Evolutionary conservation across 2,888 invertebrate genomes (phyloP), one percentile per base, ranked within the genome.

Genomic region (Platypus cylindrus): DNA sequence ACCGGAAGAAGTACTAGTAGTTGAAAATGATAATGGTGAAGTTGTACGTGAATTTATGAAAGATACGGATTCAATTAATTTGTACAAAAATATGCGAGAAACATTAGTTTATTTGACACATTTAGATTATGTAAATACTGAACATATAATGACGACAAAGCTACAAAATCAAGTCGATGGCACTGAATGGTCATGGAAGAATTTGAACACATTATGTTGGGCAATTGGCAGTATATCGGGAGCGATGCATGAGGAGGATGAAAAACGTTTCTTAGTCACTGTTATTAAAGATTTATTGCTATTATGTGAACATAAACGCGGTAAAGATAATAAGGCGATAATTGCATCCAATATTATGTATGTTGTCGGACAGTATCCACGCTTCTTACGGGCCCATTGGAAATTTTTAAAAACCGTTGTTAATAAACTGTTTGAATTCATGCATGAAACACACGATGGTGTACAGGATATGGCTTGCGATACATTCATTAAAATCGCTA

Each of bases 381-480:
- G 97, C 39, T 99, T 99, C 66, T 69, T 99, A 42, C 72, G 94
- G 50, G 95, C 94, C n/a, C 98, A 99, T 64, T 99, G 98, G 98
- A 91, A 94, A 60, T 99, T 99, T 65, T 72, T 99, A 44, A 99
- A 98, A 71, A 99, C 98, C 32, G 98, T 99, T 55, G 95, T 98
- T 40, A 98, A 97, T 68, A 98, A 98, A 68, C 73, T 99, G 37
- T 99, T 99, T 67, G 98, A 99, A 67, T 99, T 99, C 63, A 99
- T 99, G 98, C 98, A 98, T 62, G 97, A 98, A 69, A 95, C 95
- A 35, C 98, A 98, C 60, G 98, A 97, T 62, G 98, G 98, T 53
- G 98, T 99, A 17, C 97, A 98, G 65, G 98, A 98, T 57, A 99
- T 99, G 98, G 98, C 98, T 40, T 99, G 98, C 70, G 98, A 99